A percentile compares a stretch with the other conserved stretches of the same genome.
phyloP scores from a whole-genome alignment of 2,888 invertebrate species.

The Dasypolia templi region DNA sequence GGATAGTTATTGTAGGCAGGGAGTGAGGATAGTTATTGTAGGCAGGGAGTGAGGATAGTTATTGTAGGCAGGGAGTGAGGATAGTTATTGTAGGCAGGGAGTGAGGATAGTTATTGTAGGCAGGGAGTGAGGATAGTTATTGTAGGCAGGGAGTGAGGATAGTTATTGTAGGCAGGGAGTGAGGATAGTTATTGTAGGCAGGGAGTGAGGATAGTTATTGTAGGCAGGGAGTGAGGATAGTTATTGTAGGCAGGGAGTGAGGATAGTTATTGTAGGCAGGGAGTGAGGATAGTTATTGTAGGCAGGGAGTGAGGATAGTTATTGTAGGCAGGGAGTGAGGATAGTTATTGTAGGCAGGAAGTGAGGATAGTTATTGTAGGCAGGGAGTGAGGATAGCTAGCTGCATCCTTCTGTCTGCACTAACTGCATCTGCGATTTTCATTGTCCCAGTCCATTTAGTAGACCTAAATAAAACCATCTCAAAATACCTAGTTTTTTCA shows the following conservation, averaged over 20 bases:
- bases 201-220: background rate
- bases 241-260: too few relatives aligned
- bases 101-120: too few relatives aligned
- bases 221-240: background rate
- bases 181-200: too few relatives aligned
- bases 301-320: background rate
- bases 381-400: background rate
- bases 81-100: too few relatives aligned
- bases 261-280: too few relatives aligned
- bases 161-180: background rate
- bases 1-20: too few relatives aligned
- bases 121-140: background rate
- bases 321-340: too few relatives aligned
- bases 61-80: too few relatives aligned
- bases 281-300: background rate
- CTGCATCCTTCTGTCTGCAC: background rate
- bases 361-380: too few relatives aligned
- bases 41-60: background rate
- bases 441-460: too few relatives aligned
- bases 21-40: background rate
- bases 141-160: too few relatives aligned
- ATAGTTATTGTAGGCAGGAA: too few relatives aligned
- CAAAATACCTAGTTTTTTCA: background rate
- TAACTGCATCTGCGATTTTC: background rate
- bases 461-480: background rate